A percentile compares a stretch with the other conserved stretches of the same genome.
Conservation (phyloP, 1,140 invertebrate genomes). For the Magallana ariakensis region DNA sequence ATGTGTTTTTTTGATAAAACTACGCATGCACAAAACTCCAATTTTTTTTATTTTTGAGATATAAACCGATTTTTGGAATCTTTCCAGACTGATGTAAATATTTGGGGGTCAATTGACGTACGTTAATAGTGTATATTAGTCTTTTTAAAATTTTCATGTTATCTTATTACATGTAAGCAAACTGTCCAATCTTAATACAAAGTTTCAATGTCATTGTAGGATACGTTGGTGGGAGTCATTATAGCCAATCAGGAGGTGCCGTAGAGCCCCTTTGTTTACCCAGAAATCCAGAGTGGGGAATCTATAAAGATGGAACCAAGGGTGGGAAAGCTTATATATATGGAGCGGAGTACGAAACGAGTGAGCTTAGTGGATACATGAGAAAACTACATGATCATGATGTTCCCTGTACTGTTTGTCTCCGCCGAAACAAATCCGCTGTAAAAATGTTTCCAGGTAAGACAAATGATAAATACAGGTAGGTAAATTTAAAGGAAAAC, state of each 20-base stretch:
- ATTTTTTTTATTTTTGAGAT: too few relatives aligned
- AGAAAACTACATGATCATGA: background rate
- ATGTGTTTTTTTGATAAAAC: too few relatives aligned
- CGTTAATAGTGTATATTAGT: too few relatives aligned
- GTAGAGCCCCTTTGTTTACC: background rate
- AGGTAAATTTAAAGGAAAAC: too few relatives aligned
- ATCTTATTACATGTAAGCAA: background rate
- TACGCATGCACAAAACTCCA: too few relatives aligned
- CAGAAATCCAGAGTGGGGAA: constrained; percentile 1
- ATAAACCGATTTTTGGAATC: too few relatives aligned
- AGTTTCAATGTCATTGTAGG: background rate
- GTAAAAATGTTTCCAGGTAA: background rate
- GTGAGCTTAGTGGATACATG: background rate
- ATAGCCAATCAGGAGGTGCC: background rate
- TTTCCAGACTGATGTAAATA: too few relatives aligned
- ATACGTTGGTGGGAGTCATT: background rate
- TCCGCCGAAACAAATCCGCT: background rate
- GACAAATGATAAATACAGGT: background rate
- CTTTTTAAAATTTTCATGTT: too few relatives aligned
- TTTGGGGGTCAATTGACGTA: too few relatives aligned
- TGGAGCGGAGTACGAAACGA: background rate
- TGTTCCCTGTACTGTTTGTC: background rate
- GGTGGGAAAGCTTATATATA: background rate
- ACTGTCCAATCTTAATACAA: background rate
- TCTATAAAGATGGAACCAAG: background rate